A percentile compares a stretch with the other conserved stretches of the same genome.
Conservation (phyloP, 2,797 vertebrate species). For the Enteromius argenteus region DNA sequence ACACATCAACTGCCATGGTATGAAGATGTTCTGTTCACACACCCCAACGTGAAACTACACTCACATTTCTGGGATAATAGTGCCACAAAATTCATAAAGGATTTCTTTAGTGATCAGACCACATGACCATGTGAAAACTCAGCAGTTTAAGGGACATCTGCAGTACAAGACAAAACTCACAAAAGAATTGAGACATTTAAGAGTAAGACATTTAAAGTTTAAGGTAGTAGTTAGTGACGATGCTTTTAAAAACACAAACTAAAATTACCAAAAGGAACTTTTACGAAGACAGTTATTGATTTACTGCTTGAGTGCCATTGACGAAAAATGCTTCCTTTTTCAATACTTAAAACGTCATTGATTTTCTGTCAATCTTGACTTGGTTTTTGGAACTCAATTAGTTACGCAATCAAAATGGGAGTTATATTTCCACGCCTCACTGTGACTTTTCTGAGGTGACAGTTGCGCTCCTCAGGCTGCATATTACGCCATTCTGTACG, state of each 20-base stretch:
- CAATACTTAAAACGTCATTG: background rate
- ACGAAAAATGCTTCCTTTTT: conserved; percentile 16
- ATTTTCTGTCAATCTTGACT: conserved; percentile 4
- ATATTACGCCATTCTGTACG: conserved; percentile 58
- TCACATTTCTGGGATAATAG: conserved; percentile 74
- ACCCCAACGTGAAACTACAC: conserved; percentile 52
- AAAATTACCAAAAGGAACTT: conserved; percentile 74
- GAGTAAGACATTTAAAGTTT: background rate
- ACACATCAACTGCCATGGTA: conserved; percentile 14
- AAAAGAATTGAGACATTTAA: background rate
- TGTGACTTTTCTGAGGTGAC: conserved; percentile 24
- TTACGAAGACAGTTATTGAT: conserved; percentile 74
- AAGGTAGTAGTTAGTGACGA: background rate
- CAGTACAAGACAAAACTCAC: background rate
- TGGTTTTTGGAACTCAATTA: background rate
- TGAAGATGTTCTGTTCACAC: conserved; percentile 26
- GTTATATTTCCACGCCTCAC: conserved; percentile 3
- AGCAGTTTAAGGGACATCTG: background rate
- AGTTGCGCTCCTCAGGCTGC: background rate
- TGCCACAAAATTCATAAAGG: conserved; percentile 33
- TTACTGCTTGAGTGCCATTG: conserved; percentile 58
- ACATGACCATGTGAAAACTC: background rate
- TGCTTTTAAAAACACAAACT: conserved; percentile 47
- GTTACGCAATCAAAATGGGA: conserved; percentile 46
- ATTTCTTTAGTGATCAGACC: conserved; percentile 17